Percentiles rank a stretch among this genome's conserved stretches.
phyloP scores from a whole-genome alignment of 2,797 vertebrate species.

The Lacerta bilineata region DNA sequence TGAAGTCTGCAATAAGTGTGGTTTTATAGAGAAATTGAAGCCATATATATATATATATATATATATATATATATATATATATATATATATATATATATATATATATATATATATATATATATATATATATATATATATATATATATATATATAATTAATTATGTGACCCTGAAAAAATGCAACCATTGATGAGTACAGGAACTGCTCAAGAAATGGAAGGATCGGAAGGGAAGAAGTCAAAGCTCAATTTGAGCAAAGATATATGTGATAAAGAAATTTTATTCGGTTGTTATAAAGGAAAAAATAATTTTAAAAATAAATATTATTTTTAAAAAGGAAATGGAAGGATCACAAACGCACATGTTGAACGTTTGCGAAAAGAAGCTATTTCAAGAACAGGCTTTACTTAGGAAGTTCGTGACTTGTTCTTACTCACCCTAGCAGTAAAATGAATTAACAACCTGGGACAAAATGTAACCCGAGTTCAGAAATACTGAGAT shows the following conservation, averaged over 20 bases:
- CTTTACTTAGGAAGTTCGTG: background rate
- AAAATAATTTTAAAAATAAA: background rate
- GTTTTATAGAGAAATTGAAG: no score
- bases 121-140: no score
- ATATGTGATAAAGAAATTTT: no score
- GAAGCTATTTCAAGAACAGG: background rate
- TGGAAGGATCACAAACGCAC: background rate
- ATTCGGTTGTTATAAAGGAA: background rate
- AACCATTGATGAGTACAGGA: no score
- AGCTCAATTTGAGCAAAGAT: no score
- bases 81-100: no score
- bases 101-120: no score
- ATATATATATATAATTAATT: no score
- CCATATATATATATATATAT: no score
- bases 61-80: no score
- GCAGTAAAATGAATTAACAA: background rate
- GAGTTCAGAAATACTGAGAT: background rate
- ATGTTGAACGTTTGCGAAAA: background rate
- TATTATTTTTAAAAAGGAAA: background rate
- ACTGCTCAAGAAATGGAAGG: no score
- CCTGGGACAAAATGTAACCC: background rate
- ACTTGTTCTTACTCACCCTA: background rate
- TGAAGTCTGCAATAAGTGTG: background rate
- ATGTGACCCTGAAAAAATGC: background rate
- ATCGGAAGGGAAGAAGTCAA: no score